Conservation (phyloP, 2,888 invertebrate species). For the Mesopsocus fuscifrons region DNA sequence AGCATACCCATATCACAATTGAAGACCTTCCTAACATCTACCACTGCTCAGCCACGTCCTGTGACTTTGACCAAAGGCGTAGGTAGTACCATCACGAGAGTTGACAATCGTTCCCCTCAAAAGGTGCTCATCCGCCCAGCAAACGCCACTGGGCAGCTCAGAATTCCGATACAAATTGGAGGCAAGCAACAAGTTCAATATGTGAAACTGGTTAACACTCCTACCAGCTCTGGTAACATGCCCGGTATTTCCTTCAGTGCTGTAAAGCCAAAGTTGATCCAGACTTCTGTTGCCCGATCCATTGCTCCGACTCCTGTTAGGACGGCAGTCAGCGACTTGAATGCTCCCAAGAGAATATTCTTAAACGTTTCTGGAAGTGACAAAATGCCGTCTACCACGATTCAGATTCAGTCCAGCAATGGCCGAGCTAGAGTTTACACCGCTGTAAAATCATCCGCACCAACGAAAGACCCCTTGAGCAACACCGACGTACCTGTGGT, state of each 20-base stretch:
- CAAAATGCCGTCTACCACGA: not conserved
- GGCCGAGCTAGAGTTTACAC: no score
- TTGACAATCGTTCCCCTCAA: not conserved
- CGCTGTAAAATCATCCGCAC: not conserved
- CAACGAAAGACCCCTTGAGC: no score
- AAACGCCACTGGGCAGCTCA: not conserved
- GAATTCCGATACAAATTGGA: conserved; percentile 13
- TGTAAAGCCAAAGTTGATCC: conserved; percentile 22
- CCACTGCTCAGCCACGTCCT: conserved; percentile 13
- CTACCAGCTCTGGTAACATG: conserved; percentile 20
- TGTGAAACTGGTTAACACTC: conserved; percentile 42
- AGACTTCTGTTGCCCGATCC: conserved; percentile 18
- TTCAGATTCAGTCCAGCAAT: not conserved
- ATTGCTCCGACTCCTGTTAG: conserved; percentile 21
- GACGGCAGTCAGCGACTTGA: conserved; percentile 21
- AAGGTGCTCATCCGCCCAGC: conserved; percentile 13
- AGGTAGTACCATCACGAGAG: not conserved
- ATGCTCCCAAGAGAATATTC: conserved; percentile 25
- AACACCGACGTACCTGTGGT: not conserved
- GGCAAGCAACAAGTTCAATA: conserved; percentile 35
- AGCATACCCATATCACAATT: not conserved
- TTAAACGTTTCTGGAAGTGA: conserved; percentile 19
- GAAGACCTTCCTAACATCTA: not conserved
- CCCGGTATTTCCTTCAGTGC: conserved; percentile 24
- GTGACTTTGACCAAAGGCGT: conserved; percentile 13